Base-by-base conservation (phyloP, 1,140 invertebrate species). In the Gonioctena quinquepunctata region DNA sequence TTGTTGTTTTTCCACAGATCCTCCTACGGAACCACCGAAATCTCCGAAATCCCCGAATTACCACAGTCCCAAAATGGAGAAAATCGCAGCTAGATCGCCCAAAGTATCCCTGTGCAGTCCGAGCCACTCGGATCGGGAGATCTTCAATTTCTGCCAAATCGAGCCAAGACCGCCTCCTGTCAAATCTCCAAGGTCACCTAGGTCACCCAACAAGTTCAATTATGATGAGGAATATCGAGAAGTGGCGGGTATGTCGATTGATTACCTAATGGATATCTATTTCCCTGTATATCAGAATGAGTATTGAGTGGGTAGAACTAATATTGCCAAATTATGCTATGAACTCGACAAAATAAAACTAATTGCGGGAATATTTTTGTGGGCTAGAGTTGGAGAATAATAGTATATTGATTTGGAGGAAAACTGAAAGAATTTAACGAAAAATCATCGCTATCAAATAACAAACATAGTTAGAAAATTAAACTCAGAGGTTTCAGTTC, bases 111-210 rank as follows among this genome's bases (percentile, higher is more conserved):
- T 78, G 42, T n/a, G 33, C 13, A 42, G 33, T 66, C 74, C 78
- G 0, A 71, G 70, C 21, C 73, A 74, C 13, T 73, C 76, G 1
- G 76, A 78, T 48, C 62, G 68, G 28, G 56, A 64, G 19, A 60
- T 79, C 7, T 72, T 76, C 65, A 70, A 81, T 19, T 78, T 78
- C 61, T 66, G 68, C 42, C 49, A 70, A 59, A 60, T 50, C 7
- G 74, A 71, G 5, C 70, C 76, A 16, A 69, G 73, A 3, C 68
- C 59, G 21, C 11, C 60, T 6, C 68, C 75, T 2, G 71, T 61
- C 1, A 79, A 76, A 48, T 79, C 77, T 8, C 76, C 76, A 0
- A 61, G 75, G 11, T 73, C 71, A 21, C 76, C 77, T 6, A 50
- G 74, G 22, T 65, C 66, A 49, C 63, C 63, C 0, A 66, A 8